Conservation (phyloP, 2,113 vertebrate species). For the Phodopus roborovskii region DNA sequence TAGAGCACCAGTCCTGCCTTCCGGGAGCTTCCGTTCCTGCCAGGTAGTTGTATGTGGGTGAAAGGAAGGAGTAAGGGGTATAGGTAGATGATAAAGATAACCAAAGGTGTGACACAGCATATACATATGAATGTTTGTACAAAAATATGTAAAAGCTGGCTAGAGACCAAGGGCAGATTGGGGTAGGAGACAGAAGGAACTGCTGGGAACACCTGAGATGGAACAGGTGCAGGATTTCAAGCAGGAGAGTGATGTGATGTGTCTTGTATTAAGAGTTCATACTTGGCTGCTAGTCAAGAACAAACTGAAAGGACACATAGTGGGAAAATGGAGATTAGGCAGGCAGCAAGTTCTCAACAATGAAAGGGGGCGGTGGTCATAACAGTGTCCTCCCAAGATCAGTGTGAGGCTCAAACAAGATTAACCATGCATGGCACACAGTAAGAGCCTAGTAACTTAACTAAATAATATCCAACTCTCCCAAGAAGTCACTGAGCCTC, state of each 20-base stretch:
- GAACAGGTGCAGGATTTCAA: neutral
- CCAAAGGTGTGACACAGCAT: neutral
- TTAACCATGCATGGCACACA: neutral
- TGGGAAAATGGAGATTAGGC: neutral
- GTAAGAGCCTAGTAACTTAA: neutral
- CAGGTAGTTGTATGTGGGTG: neutral
- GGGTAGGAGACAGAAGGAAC: neutral
- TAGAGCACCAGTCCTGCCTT: neutral
- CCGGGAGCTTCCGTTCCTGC: neutral
- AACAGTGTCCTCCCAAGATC: neutral
- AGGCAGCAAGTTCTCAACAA: neutral
- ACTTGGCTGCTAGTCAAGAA: neutral
- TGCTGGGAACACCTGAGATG: neutral
- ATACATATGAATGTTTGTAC: no score
- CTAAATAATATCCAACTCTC: neutral
- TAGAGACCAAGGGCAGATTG: neutral
- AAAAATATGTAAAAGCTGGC: neutral
- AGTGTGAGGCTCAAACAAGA: neutral
- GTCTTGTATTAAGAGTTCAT: neutral
- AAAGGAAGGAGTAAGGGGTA: no score
- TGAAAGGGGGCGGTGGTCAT: neutral
- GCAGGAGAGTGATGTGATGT: rapidly evolving
- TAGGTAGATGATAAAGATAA: no score
- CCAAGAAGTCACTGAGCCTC: neutral
- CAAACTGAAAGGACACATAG: neutral